Evolutionary conservation across 2,888 invertebrate species (phyloP), one percentile per base, ranked within the genome.

Genomic region (Acanthosepion lycidas): DNA sequence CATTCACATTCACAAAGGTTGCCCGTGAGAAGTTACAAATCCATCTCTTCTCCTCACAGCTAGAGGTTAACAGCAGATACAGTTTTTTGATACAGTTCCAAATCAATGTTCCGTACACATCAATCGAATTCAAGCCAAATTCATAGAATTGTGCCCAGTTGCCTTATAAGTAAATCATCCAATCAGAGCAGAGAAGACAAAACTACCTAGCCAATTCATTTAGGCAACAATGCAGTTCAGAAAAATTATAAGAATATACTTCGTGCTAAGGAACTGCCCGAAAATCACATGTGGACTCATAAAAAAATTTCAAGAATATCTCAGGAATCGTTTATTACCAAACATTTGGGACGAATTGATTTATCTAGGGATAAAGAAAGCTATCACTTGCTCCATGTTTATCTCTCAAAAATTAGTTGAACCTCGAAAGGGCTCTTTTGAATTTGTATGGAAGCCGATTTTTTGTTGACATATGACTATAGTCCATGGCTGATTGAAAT

Each of bases 211-310:
- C 96, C 97, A 23, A 97, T 99, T 92, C 99, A 99, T 97, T 98
- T 99, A 94, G 99, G 99, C 91, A 99, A 99, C 98, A 98, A 99
- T 97, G 99, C 99, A 12, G 98, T 99, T 55, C 99, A 99, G 97
- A 98, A 98, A 96, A 98, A 98, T 97, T 99, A 99, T 95, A 95
- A 97, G 95, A 97, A 97, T 98, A 98, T 97, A 95, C 98, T 23
- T 98, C 98, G 97, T 51, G 96, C 97, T 5, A 95, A 95, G 26
- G 95, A 96, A 18, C 97, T 99, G 51, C 99, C 99, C 0, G 97
- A 97, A 53, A 98, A 98, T 96, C 99, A 99, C 97, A 99, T 99
- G 99, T 99, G 99, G 99, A 98, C 98, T 95, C 98, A 98, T 95
- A 98, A 98, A 59, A 33, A 98, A 98, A 95, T 99, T 98, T 96